A percentile compares a stretch with the other conserved stretches of the same genome.
phyloP scores from a whole-genome alignment of 2,797 vertebrate species.

The Pantherophis alleghaniensis region DNA sequence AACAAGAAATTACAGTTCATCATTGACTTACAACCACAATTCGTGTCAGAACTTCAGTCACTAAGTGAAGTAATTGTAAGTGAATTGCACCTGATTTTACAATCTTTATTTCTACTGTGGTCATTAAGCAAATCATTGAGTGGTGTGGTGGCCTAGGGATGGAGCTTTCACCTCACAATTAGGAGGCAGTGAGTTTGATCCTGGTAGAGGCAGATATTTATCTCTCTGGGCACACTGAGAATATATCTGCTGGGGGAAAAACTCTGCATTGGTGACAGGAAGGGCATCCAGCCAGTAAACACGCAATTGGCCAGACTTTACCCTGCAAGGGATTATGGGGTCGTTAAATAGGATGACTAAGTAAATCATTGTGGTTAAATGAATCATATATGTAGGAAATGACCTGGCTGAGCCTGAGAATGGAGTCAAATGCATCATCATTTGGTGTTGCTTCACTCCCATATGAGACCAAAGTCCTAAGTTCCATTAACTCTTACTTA shows the following conservation, averaged over 20 bases:
- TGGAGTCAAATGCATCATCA: not conserved
- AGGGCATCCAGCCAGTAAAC: too few relatives aligned
- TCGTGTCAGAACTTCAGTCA: not conserved
- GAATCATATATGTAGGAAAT: not conserved
- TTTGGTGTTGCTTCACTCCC: not conserved
- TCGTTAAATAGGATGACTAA: not conserved
- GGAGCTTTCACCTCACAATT: too few relatives aligned
- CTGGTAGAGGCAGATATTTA: too few relatives aligned
- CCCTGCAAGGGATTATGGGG: too few relatives aligned
- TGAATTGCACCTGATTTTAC: not conserved
- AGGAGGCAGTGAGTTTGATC: too few relatives aligned
- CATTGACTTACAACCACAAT: not conserved
- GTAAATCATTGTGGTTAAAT: not conserved
- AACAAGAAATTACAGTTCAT: not conserved
- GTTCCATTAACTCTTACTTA: not conserved
- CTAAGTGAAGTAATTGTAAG: not conserved
- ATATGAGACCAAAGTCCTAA: not conserved
- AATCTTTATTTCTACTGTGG: not conserved
- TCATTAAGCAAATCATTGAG: not conserved
- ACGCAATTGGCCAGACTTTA: too few relatives aligned
- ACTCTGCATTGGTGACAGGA: too few relatives aligned
- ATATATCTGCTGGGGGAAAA: too few relatives aligned
- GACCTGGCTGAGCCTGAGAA: not conserved
- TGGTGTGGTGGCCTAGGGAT: too few relatives aligned
- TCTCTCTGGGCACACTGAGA: too few relatives aligned